phyloP scores from a whole-genome alignment of 2,113 vertebrate genomes.

The Tupaia chinensis region DNA sequence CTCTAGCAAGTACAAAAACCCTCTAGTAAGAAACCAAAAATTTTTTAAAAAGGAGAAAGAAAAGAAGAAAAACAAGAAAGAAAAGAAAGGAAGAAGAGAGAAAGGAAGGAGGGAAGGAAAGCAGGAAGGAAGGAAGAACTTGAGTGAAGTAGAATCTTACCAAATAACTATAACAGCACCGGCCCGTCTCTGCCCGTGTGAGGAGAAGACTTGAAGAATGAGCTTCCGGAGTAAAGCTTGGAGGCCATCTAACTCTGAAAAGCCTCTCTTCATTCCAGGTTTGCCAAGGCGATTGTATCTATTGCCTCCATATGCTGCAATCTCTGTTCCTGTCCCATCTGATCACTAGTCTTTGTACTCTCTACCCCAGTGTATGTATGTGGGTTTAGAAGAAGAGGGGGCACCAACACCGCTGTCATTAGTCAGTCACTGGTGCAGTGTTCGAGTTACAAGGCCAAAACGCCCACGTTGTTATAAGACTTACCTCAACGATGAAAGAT shows the following conservation, averaged over 20 bases:
- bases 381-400: neutral
- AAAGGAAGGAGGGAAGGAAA: no score
- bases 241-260: neutral
- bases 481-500: neutral
- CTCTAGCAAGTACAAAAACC: no score
- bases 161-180: neutral
- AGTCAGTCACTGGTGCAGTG: neutral
- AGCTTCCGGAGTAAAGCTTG: neutral
- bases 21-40: no score
- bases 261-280: neutral
- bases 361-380: accelerated
- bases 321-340: neutral
- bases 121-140: neutral
- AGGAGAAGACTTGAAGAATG: neutral
- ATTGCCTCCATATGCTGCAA: neutral
- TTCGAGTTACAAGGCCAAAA: neutral
- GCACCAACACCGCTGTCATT: neutral
- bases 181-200: neutral
- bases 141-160: neutral
- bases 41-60: no score
- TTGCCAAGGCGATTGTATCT: neutral
- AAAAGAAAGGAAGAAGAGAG: no score
- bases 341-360: neutral
- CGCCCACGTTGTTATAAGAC: neutral
- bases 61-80: no score